Base-by-base conservation (phyloP, 1,140 invertebrate species). In the Drosophila serrata region DNA sequence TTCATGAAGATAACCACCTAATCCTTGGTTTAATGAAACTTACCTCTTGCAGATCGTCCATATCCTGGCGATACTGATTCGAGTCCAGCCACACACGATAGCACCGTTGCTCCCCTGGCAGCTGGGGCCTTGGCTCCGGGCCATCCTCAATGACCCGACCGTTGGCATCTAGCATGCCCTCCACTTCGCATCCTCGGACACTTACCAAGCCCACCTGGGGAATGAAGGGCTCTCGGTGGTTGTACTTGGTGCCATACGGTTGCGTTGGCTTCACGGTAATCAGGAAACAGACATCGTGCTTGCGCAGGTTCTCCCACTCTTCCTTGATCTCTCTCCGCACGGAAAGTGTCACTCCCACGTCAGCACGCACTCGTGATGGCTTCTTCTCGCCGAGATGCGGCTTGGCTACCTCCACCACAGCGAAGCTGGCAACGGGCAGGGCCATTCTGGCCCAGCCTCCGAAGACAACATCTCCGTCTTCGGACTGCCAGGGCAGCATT, bases 371-470 rank as follows among this genome's bases (percentile, higher is more conserved):
- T 63, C 97, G 93, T 0, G 98, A 98, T 0, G 99, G 99, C 65
- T 97, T 96, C 86, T 97, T 98, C 92, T 99, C 98, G 0, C 99
- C 96, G 12, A 98, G 96, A 92, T 97, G 97, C 0, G 97, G 97
- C 87, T 97, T 97, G 1, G 96, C 96, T 2, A 98, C 97, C 94
- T 99, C 98, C n/a, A 99, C 97, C 17, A 99, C 97, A 12, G 97
- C 96, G 93, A 99, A 99, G 67, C 96, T 96, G 8, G 95, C 94
- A 42, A 99, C 97, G 0, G 98, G 98, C 81, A 99, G 97, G 3
- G 99, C 99, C 99, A 99, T 99, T 69, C 98, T 94, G 0, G 99
- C 98, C 98, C 99, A 99, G 17, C 99, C 99, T 8, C 98, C 98
- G 94, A 99, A 99, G 79, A 97, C 96, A 31, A 96, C 95, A 56